These are phyloP conservation scores for Drosophila simulans DNA, from an alignment of 1,140 invertebrate genomes.

Conservation along the genomic window DNA sequence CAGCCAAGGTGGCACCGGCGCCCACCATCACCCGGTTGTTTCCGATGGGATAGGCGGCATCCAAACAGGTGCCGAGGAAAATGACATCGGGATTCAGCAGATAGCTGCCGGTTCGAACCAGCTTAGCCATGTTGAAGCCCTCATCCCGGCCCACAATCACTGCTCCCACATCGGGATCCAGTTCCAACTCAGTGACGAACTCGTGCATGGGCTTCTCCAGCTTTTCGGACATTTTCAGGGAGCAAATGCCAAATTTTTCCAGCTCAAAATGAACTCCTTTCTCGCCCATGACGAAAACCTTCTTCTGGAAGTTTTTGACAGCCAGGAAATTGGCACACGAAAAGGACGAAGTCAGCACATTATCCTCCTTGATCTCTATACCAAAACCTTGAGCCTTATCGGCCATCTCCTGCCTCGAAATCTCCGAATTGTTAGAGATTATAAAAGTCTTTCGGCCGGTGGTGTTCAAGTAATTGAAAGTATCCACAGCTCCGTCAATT, in stretches of 20 bases:
- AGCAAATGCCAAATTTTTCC: slow-evolving; percentile 12
- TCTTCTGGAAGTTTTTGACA: slow-evolving; percentile 46
- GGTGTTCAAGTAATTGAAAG: slow-evolving; percentile 34
- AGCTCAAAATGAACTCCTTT: slow-evolving; percentile 35
- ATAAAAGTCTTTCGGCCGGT: slow-evolving; percentile 33
- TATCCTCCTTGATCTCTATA: not conserved
- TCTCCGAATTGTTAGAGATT: slow-evolving; percentile 45
- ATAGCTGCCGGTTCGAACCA: slow-evolving; percentile 42
- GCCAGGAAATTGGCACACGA: slow-evolving; percentile 43
- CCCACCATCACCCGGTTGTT: slow-evolving; percentile 38
- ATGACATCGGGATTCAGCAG: slow-evolving; percentile 27
- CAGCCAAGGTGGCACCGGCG: slow-evolving; percentile 52
- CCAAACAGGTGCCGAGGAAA: slow-evolving; percentile 55
- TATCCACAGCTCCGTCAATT: slow-evolving; percentile 33
- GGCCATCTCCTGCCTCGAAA: not conserved
- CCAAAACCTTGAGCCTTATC: slow-evolving; percentile 42
- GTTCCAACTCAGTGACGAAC: slow-evolving; percentile 22
- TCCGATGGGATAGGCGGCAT: slow-evolving; percentile 50
- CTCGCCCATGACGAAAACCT: slow-evolving; percentile 58
- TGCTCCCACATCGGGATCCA: slow-evolving; percentile 57
- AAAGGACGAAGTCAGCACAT: slow-evolving; percentile 15
- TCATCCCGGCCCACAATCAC: slow-evolving; percentile 60
- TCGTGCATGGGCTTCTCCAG: slow-evolving; percentile 12
- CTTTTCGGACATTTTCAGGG: not conserved
- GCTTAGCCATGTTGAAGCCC: slow-evolving; percentile 40